These are phyloP conservation scores for Scophthalmus maximus DNA, from an alignment of 2,113 vertebrate genomes.

Conservation along the genomic window DNA sequence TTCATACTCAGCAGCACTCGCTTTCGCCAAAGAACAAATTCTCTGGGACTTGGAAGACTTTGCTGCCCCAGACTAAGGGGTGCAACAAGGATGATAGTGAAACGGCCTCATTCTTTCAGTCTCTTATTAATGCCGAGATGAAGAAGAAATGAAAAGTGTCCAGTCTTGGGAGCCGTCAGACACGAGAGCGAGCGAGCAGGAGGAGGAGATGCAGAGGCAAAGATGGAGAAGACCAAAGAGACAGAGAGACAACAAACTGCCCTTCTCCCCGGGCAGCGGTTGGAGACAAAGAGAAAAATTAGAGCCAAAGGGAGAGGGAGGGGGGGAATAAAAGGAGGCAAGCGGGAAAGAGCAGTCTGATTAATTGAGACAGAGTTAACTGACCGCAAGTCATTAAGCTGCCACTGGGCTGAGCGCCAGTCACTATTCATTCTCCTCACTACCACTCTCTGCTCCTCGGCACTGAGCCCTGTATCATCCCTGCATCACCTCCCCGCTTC, in stretches of 20 bases:
- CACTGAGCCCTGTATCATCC: not conserved
- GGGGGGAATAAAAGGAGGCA: slow-evolving; percentile 1
- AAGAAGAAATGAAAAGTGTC: slow-evolving; percentile 48
- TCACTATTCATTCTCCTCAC: slow-evolving; percentile 79
- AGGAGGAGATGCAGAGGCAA: slow-evolving; percentile 19
- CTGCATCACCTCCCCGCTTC: slow-evolving; percentile 16
- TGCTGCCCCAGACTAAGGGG: slow-evolving; percentile 25
- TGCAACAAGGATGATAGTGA: slow-evolving; percentile 41
- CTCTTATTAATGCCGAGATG: slow-evolving; percentile 36
- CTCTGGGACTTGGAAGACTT: slow-evolving; percentile 36
- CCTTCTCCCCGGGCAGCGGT: slow-evolving; percentile 31
- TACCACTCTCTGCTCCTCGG: slow-evolving; percentile 36
- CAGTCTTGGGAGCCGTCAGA: slow-evolving; percentile 30
- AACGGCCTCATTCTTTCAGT: slow-evolving; percentile 74
- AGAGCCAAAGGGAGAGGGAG: slow-evolving; percentile 46
- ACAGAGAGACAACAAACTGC: slow-evolving; percentile 41
- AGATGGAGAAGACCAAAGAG: slow-evolving; percentile 48
- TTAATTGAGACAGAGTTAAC: slow-evolving; percentile 83
- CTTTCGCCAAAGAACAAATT: slow-evolving; percentile 24
- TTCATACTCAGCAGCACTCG: no score
- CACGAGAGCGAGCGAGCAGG: slow-evolving; percentile 15
- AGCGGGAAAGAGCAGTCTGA: slow-evolving; percentile 74
- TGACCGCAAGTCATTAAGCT: slow-evolving; percentile 82
- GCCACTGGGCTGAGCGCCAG: slow-evolving; percentile 76
- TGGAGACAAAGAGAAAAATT: slow-evolving; percentile 50